Evolutionary conservation across 1,140 invertebrate species (phyloP).

Genomic region (Meteorus sp.): DNA sequence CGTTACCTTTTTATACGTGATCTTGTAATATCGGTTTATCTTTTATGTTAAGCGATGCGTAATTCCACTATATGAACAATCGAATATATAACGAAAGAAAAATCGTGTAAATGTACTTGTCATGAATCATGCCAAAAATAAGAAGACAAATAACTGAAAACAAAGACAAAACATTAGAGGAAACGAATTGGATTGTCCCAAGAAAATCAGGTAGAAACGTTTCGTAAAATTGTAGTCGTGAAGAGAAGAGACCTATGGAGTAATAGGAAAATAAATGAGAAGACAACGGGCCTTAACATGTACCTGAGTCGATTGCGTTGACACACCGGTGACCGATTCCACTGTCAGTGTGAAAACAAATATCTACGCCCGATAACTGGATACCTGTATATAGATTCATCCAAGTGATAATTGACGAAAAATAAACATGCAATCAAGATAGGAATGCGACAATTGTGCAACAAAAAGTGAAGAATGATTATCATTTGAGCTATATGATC

Average conservation of each 20-base stretch:
- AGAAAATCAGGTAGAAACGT: slow-evolving; percentile 12
- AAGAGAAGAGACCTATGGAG: slow-evolving; percentile 15
- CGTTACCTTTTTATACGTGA: slow-evolving; percentile 36
- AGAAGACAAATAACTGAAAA: slow-evolving; percentile 9
- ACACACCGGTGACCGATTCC: slow-evolving; percentile 43
- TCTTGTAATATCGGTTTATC: slow-evolving; percentile 24
- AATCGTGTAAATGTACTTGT: slow-evolving; percentile 21
- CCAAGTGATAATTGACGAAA: not conserved
- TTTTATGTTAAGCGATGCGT: slow-evolving; percentile 30
- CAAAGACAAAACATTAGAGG: slow-evolving; percentile 1
- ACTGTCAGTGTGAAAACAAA: slow-evolving; percentile 25
- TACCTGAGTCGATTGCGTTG: slow-evolving; percentile 52
- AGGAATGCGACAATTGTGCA: slow-evolving; percentile 23
- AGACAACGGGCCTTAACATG: slow-evolving; percentile 54
- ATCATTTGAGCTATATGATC: too few species aligned
- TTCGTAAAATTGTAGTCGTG: slow-evolving; percentile 18
- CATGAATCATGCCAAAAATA: slow-evolving; percentile 31
- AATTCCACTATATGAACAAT: slow-evolving; percentile 9
- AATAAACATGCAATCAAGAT: slow-evolving; percentile 1
- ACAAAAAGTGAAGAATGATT: slow-evolving; percentile 8
- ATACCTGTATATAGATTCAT: slow-evolving; percentile 3
- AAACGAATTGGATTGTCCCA: not conserved
- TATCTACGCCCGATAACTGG: slow-evolving; percentile 23
- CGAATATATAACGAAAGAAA: not conserved
- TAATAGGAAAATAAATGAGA: too few species aligned